Evolutionary conservation across 2,888 invertebrate genomes (phyloP).

Genomic region (Spilarctia lutea): DNA sequence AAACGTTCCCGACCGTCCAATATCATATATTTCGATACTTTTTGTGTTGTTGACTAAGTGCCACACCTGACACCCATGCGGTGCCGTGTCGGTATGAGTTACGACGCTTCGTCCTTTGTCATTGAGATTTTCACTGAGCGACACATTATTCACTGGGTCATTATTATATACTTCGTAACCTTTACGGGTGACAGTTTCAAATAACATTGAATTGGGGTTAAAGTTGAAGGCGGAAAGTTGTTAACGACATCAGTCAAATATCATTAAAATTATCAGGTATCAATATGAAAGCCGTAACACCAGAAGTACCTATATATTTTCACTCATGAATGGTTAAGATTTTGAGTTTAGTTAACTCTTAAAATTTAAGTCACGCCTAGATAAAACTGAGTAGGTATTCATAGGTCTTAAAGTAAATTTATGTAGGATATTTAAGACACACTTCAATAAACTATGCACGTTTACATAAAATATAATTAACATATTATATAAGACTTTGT

Average conservation of each 20-base stretch:
- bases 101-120: conserved; percentile 20
- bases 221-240: background rate
- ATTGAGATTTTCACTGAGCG: conserved; percentile 20
- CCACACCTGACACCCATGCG: conserved; percentile 20
- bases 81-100: conserved; percentile 14
- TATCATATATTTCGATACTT: conserved; percentile 17
- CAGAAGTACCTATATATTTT: too few species aligned
- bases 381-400: too few species aligned
- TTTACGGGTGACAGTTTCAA: conserved; percentile 11
- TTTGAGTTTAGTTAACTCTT: too few species aligned
- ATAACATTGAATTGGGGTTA: background rate
- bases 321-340: too few species aligned
- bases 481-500: too few species aligned
- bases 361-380: too few species aligned
- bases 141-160: conserved; percentile 13
- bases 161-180: conserved; percentile 9
- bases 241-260: background rate
- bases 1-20: conserved; percentile 4
- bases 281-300: too few species aligned
- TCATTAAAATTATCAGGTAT: background rate
- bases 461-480: too few species aligned
- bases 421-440: too few species aligned
- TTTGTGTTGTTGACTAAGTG: conserved; percentile 20
- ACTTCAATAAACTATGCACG: too few species aligned
- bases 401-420: too few species aligned